A percentile compares a stretch with the other conserved stretches of the same genome.
Conservation (phyloP, 2,113 vertebrate species). For the Notothenia rossii region DNA sequence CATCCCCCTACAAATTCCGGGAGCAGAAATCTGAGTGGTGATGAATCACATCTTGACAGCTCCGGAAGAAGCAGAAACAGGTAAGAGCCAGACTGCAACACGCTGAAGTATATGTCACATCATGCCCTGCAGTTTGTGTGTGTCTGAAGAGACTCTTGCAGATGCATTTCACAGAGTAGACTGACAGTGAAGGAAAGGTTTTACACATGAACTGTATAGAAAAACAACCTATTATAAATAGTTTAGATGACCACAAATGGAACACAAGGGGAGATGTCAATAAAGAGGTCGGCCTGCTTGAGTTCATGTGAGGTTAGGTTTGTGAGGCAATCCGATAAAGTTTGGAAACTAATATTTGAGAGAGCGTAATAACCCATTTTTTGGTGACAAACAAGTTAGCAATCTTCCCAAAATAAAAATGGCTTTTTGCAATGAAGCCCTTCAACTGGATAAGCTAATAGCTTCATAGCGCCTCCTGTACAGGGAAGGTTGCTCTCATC, state of each 20-base stretch:
- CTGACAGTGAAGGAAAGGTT: slow-evolving; percentile 18
- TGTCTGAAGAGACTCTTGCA: slow-evolving; percentile 9
- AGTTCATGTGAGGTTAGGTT: too few species aligned
- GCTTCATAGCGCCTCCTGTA: slow-evolving; percentile 16
- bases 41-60: slow-evolving; percentile 20
- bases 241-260: too few species aligned
- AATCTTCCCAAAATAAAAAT: neutral
- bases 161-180: slow-evolving; percentile 11
- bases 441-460: slow-evolving; percentile 4
- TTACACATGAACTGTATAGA: neutral
- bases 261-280: neutral
- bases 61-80: slow-evolving; percentile 2
- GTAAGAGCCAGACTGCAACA: neutral
- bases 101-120: neutral
- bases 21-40: neutral
- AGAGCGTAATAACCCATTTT: too few species aligned
- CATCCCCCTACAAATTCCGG: neutral
- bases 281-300: too few species aligned
- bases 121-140: neutral
- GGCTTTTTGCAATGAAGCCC: slow-evolving; percentile 7
- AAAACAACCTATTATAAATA: too few species aligned
- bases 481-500: slow-evolving; percentile 41
- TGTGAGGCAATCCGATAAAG: too few species aligned
- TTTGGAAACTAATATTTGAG: too few species aligned
- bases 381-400: neutral